Conservation (phyloP, 2,888 invertebrate species). For the Zhengitettix transpicula region DNA sequence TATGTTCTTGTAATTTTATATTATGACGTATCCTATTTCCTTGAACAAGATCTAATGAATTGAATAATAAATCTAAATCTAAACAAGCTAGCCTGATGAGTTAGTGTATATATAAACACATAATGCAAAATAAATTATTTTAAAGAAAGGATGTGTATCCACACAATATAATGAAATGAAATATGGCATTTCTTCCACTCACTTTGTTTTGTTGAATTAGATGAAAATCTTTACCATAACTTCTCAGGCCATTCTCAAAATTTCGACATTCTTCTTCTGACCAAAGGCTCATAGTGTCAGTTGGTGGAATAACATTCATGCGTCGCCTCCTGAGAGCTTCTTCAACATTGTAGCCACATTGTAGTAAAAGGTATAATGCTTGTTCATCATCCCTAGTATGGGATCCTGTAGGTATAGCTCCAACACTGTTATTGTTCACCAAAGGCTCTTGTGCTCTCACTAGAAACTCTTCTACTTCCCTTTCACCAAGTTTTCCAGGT, state of each 20-base stretch:
- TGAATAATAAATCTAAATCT: no score
- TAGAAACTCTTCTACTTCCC: conserved; percentile 65
- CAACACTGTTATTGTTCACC: conserved; percentile 26
- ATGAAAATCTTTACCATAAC: conserved; percentile 92
- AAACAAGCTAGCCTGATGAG: no score
- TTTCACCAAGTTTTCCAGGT: conserved; percentile 55
- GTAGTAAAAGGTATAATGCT: conserved; percentile 74
- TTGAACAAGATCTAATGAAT: no score
- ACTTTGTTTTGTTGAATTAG: conserved; percentile 85
- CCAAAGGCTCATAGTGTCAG: conserved; percentile 75
- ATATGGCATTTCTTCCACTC: neutral
- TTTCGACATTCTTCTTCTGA: conserved; percentile 93
- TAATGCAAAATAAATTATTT: no score
- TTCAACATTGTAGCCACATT: conserved; percentile 89
- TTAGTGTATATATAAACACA: no score
- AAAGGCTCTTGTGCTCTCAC: conserved; percentile 30
- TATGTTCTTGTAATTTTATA: no score
- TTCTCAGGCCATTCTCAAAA: conserved; percentile 88
- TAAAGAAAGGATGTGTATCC: no score
- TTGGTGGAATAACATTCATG: conserved; percentile 48
- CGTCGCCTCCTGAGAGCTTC: conserved; percentile 72
- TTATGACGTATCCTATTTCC: no score
- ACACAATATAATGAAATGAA: no score
- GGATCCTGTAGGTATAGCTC: conserved; percentile 46
- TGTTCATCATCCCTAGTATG: conserved; percentile 78